phyloP scores from a whole-genome alignment of 1,140 invertebrate genomes.

The Meteorus sp. region DNA sequence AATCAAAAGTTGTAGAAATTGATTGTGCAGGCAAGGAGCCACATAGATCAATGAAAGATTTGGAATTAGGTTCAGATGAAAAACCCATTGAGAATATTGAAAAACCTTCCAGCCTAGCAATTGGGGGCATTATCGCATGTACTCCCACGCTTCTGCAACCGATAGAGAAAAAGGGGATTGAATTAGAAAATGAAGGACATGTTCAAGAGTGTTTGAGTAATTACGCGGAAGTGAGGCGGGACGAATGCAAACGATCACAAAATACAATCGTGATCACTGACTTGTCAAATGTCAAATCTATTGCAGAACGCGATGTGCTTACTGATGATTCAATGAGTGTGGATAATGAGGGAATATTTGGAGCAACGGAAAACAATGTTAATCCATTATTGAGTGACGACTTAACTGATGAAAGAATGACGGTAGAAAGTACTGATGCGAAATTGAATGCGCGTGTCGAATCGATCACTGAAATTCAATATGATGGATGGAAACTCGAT shows the following conservation, averaged over 20 bases:
- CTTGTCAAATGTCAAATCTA: not conserved
- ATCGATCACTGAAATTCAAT: conserved; percentile 44
- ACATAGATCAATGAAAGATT: conserved; percentile 5
- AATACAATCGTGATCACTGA: not conserved
- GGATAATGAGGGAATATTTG: conserved; percentile 46
- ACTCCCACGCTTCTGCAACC: not conserved
- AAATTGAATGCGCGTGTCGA: conserved; percentile 49
- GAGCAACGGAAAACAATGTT: conserved; percentile 35
- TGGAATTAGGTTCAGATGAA: not conserved
- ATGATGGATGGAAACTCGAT: conserved; percentile 49
- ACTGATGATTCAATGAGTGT: conserved; percentile 48
- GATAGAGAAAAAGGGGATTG: not conserved
- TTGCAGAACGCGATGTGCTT: conserved; percentile 7
- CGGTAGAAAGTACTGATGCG: conserved; percentile 16
- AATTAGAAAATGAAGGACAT: not conserved
- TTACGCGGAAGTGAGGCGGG: not conserved
- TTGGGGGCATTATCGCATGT: not conserved
- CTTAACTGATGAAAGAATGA: conserved; percentile 32
- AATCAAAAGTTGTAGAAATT: conserved; percentile 31
- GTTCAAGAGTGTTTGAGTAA: not conserved
- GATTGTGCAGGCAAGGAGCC: conserved; percentile 18
- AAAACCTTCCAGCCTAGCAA: conserved; percentile 16
- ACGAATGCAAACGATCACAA: too few species aligned
- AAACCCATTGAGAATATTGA: not conserved
- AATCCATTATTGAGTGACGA: conserved; percentile 51